Evolutionary conservation across 2,113 vertebrate genomes (phyloP), one percentile per base, ranked within the genome.

Genomic region (Megaleporinus macrocephalus): DNA sequence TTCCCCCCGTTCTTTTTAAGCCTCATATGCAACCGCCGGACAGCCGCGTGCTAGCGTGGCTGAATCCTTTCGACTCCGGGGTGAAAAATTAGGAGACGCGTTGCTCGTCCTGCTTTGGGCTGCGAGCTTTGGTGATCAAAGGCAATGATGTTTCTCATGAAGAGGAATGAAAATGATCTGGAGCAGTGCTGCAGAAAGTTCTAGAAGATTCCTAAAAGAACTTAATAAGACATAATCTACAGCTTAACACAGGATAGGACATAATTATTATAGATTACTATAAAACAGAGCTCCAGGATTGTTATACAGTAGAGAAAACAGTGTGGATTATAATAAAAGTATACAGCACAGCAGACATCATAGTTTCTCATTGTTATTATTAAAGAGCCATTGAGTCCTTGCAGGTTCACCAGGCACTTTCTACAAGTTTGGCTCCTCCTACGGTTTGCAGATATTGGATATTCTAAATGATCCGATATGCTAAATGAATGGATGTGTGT

Each of bases 1-100:
- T 84, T 71, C 73, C 83, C 85, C 87, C 73, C 82, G 85, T 87
- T 85, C 80, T 85, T 81, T 53, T n/a, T n/a, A n/a, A n/a, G n/a
- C n/a, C n/a, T n/a, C n/a, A n/a, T n/a, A n/a, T 69, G 29, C 80
- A 84, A 69, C 29, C 69, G 76, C 73, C 66, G 74, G 71, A 81
- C 41, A 78, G 73, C 81, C 29, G 65, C 59, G 15, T 30, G 30
- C 57, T 73, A 16, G 27, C 49, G 71, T 33, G 69, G 66, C 33
- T 70, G 20, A 44, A 14, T 13, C 22, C 1, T 44, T 36, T n/a
- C 5, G 10, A 70, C 18, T 70, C 36, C 12, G 14, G 36, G 66
- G 33, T 18, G 20, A 44, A 66, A 70, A 41, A 12, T 11, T 36
- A 70, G 10, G 36, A 0, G 33, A 70, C n/a, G 22, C 4, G 14